These are phyloP conservation scores for Scotopteryx bipunctaria DNA, from an alignment of 2,888 invertebrate genomes.

Conservation along the genomic window DNA sequence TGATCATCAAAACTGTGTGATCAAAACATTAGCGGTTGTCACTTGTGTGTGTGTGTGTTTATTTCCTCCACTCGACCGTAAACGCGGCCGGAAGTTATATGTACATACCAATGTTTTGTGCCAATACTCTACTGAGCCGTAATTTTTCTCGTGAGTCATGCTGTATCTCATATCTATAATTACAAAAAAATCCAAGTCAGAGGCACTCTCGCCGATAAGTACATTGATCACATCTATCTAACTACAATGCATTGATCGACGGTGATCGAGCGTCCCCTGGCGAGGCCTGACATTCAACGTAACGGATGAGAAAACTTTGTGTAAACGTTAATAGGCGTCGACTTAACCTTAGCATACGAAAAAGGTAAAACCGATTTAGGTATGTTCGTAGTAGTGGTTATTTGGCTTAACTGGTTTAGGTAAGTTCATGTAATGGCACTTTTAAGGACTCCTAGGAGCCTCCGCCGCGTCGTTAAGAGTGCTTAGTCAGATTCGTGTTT, in stretches of 20 bases:
- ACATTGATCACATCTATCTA: constrained; percentile 45
- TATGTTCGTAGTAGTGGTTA: background rate
- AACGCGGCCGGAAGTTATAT: too few species aligned
- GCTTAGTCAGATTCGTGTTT: too few species aligned
- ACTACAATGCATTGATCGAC: constrained; percentile 41
- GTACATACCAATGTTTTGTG: too few species aligned
- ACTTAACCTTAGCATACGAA: constrained; percentile 8
- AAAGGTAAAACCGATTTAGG: constrained; percentile 1
- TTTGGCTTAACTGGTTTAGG: background rate
- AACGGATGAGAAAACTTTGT: constrained; percentile 32
- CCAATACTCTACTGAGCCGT: too few species aligned
- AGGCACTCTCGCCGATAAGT: constrained; percentile 43
- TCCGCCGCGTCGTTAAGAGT: too few species aligned
- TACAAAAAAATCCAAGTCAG: constrained; percentile 50
- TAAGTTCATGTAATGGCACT: too few species aligned
- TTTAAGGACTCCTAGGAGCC: too few species aligned
- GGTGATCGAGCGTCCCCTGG: constrained; percentile 68
- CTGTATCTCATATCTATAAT: constrained; percentile 2
- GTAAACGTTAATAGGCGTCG: constrained; percentile 31
- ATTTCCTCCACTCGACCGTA: too few species aligned
- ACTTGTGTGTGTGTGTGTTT: too few species aligned
- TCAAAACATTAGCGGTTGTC: too few species aligned
- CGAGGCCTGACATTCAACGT: constrained; percentile 34
- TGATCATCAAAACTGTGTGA: too few species aligned
- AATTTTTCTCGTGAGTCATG: background rate